Percentiles rank a stretch among this genome's conserved stretches.
phyloP scores from a whole-genome alignment of 2,888 invertebrate species.

The Ectemnius cavifrons region DNA sequence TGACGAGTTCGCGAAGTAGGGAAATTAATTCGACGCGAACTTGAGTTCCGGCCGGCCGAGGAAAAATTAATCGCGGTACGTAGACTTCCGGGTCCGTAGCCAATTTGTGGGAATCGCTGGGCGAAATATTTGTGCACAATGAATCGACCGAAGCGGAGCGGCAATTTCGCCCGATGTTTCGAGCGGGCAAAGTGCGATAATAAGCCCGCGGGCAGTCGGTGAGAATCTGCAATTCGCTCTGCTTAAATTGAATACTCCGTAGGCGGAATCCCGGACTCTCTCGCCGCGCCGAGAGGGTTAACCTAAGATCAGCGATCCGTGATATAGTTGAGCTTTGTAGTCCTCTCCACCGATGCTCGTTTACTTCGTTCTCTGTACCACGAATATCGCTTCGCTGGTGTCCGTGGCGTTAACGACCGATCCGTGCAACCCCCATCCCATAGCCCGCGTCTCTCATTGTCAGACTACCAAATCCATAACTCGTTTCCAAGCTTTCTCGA shows the following conservation, averaged over 20 bases:
- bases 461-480: too few relatives aligned
- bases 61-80: neutral
- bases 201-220: constrained; percentile 75
- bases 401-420: too few relatives aligned
- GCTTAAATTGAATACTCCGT: constrained; percentile 74
- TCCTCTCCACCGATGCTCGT: constrained; percentile 54
- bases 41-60: too few relatives aligned
- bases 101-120: constrained; percentile 34
- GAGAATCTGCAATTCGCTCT: constrained; percentile 73
- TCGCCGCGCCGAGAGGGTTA: constrained; percentile 61
- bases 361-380: constrained; percentile 46
- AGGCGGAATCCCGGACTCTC: constrained; percentile 67
- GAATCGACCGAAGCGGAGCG: constrained; percentile 50
- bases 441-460: too few relatives aligned
- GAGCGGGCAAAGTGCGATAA: constrained; percentile 74
- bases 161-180: constrained; percentile 67
- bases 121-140: constrained; percentile 41
- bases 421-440: too few relatives aligned
- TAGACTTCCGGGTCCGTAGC: constrained; percentile 25
- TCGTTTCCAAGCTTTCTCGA: too few relatives aligned
- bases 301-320: constrained; percentile 74
- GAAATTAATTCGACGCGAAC: neutral
- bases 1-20: neutral
- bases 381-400: neutral
- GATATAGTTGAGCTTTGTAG: constrained; percentile 68